phyloP scores from a whole-genome alignment of 2,797 vertebrate species.

The Lithobates sylvaticus region DNA sequence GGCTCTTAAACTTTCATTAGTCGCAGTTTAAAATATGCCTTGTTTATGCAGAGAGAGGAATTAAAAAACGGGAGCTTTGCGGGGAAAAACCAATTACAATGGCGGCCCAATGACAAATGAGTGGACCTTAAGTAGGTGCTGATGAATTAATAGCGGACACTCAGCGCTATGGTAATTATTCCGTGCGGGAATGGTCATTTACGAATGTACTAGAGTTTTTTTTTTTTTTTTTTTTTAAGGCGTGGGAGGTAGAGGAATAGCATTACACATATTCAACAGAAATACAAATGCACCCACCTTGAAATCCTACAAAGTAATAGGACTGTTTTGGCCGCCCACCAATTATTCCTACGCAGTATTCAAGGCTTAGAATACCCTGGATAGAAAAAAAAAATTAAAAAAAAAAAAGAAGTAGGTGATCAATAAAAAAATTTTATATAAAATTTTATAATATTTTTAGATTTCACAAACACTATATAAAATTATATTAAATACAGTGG shows the following conservation, averaged over 20 bases:
- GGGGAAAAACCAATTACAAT: conserved; percentile 87
- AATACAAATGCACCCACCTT: conserved; percentile 87
- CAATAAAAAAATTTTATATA: too few species aligned
- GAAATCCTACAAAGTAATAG: conserved; percentile 98
- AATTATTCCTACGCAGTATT: conserved; percentile 96
- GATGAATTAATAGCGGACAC: conserved; percentile 86
- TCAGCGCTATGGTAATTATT: conserved; percentile 83
- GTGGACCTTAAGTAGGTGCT: conserved; percentile 80
- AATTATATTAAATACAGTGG: too few species aligned
- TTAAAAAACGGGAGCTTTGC: conserved; percentile 88
- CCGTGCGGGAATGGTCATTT: conserved; percentile 76
- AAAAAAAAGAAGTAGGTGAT: too few species aligned
- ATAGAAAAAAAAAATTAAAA: background rate
- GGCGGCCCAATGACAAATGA: conserved; percentile 90
- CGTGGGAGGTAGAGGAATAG: background rate
- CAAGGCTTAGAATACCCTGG: conserved; percentile 93
- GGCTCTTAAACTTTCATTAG: conserved; percentile 85
- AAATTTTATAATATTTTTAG: too few species aligned
- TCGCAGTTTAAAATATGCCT: conserved; percentile 90
- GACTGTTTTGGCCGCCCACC: conserved; percentile 97
- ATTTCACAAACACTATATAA: too few species aligned
- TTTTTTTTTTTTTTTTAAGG: too few species aligned
- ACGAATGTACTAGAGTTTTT: too few species aligned
- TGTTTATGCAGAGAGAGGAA: conserved; percentile 87
- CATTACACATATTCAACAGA: conserved; percentile 47